These are phyloP conservation scores for Drosophila parvula DNA, from an alignment of 1,140 invertebrate genomes.

Conservation along the genomic window DNA sequence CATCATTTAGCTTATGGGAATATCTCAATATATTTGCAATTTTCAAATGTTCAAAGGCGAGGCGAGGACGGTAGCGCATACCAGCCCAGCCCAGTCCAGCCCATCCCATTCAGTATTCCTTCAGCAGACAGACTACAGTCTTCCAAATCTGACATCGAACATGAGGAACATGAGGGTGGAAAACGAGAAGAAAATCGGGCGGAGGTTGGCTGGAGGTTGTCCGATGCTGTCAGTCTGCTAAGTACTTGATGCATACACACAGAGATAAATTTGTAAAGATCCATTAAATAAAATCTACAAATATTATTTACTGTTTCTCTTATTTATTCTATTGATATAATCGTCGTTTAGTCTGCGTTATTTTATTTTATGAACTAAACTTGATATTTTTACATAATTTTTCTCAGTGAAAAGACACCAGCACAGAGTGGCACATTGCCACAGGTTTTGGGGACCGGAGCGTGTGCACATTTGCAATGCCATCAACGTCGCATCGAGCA, in stretches of 20 bases:
- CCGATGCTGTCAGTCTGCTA: constrained; percentile 34
- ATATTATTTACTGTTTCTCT: too few relatives aligned
- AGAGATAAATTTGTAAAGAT: background rate
- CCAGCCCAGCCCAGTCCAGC: background rate
- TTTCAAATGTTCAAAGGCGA: constrained; percentile 23
- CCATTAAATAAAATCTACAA: too few relatives aligned
- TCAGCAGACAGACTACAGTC: constrained; percentile 30
- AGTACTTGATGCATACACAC: constrained; percentile 35
- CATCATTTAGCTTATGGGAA: constrained; percentile 45
- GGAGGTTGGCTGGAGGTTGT: background rate
- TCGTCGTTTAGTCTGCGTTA: too few relatives aligned
- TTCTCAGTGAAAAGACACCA: background rate
- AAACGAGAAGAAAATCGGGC: background rate
- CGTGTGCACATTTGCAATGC: constrained; percentile 67
- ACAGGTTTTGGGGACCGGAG: constrained; percentile 37
- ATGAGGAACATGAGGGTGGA: constrained; percentile 9
- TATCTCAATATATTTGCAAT: constrained; percentile 48
- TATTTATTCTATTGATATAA: too few relatives aligned
- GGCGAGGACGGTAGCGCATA: too few relatives aligned
- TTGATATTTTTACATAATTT: background rate
- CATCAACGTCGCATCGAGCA: constrained; percentile 66
- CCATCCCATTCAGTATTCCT: background rate
- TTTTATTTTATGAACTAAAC: too few relatives aligned
- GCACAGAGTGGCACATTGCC: constrained; percentile 4
- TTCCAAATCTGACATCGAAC: constrained; percentile 53